Conservation (phyloP, 2,113 vertebrate genomes). For the Laticauda colubrina region DNA sequence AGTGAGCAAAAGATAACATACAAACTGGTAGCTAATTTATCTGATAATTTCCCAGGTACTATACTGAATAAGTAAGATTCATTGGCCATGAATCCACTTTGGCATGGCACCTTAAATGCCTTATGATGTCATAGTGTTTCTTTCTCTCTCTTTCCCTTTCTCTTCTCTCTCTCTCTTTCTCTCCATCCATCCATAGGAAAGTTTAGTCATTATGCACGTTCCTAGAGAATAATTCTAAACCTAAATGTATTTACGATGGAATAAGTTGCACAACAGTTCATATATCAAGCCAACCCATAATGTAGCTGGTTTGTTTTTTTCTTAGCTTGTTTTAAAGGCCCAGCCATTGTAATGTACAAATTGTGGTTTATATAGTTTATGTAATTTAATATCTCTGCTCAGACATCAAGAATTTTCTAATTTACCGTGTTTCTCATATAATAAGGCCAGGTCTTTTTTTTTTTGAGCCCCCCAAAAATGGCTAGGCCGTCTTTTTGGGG, state of each 20-base stretch:
- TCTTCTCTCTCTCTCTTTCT: no score
- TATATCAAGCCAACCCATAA: neutral
- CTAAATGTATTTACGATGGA: neutral
- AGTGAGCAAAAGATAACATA: neutral
- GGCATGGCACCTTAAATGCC: neutral
- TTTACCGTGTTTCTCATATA: no score
- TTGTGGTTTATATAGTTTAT: neutral
- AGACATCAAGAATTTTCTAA: neutral
- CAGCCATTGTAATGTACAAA: neutral
- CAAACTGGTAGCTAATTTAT: neutral
- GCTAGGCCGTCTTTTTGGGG: no score
- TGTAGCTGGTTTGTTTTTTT: neutral
- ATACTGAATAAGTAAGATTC: neutral
- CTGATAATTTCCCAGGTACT: neutral
- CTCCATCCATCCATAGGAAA: neutral
- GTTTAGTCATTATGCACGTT: neutral
- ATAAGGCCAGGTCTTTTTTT: no score
- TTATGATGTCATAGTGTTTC: neutral
- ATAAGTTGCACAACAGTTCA: neutral
- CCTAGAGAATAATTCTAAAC: neutral
- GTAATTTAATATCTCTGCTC: neutral
- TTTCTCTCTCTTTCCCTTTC: no score
- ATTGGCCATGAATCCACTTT: neutral
- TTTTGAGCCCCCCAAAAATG: no score
- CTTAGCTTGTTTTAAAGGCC: neutral